phyloP scores from a whole-genome alignment of 2,113 vertebrate species.

The Naja naja region DNA sequence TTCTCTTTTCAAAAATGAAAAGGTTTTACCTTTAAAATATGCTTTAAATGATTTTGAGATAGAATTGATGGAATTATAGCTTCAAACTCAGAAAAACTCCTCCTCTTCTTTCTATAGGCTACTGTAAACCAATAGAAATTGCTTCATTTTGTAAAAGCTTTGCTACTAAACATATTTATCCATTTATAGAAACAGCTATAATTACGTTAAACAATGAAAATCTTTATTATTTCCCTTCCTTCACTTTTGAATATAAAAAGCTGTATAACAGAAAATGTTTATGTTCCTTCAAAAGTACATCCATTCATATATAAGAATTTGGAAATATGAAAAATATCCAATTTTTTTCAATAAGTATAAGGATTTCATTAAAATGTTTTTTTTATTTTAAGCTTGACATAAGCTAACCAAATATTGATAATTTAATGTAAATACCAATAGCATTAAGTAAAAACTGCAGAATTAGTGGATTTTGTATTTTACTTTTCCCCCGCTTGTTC shows the following conservation, averaged over 20 bases:
- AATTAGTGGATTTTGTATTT: not conserved
- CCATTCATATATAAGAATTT: not conserved
- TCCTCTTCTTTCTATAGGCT: constrained; percentile 69
- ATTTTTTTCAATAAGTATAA: not conserved
- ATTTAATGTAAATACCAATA: not conserved
- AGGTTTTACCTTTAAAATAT: not conserved
- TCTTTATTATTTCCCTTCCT: not conserved
- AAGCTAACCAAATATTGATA: not conserved
- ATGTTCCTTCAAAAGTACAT: not conserved
- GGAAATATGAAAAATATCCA: not conserved
- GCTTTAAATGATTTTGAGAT: constrained; percentile 19
- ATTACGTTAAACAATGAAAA: constrained; percentile 33
- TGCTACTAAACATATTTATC: not conserved
- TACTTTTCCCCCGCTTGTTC: not conserved
- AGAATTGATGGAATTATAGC: constrained; percentile 72
- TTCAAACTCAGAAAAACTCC: constrained; percentile 60
- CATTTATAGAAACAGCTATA: constrained; percentile 11
- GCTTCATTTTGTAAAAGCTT: constrained; percentile 23
- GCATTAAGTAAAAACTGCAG: not conserved
- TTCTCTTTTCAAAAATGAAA: not conserved
- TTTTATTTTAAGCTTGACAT: not conserved
- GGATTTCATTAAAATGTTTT: not conserved
- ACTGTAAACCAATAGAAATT: constrained; percentile 62
- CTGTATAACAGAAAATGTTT: not conserved
- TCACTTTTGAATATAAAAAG: not conserved